These are phyloP conservation scores for Neolamprologus hecqui DNA, from an alignment of 2,113 vertebrate species.

Conservation along the genomic window DNA sequence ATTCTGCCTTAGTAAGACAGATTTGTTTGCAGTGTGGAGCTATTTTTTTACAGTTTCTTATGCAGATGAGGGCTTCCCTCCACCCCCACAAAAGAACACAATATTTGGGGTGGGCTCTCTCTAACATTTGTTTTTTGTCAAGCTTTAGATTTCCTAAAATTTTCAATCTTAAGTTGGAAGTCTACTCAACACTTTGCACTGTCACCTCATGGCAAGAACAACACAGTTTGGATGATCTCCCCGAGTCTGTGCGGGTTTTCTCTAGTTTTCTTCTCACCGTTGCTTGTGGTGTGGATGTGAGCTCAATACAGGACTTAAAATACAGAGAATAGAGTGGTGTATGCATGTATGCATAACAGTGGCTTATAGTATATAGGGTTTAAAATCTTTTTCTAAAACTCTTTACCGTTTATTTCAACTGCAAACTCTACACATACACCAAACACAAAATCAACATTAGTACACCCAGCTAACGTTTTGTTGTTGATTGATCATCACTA, in stretches of 20 bases:
- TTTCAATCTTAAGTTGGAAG: neutral
- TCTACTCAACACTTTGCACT: neutral
- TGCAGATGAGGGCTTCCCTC: neutral
- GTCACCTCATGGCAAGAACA: neutral
- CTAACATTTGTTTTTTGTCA: neutral
- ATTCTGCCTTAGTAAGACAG: neutral
- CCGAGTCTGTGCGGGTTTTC: neutral
- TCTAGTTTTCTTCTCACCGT: neutral
- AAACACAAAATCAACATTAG: neutral
- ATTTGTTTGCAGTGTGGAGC: neutral
- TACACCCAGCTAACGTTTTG: neutral
- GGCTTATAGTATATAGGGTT: neutral
- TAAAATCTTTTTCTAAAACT: neutral
- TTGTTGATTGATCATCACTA: neutral
- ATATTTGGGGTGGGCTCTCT: neutral
- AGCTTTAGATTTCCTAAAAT: neutral
- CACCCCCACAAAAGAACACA: neutral
- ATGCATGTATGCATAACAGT: neutral
- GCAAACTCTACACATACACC: neutral
- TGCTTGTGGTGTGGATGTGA: neutral
- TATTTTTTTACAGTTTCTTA: neutral
- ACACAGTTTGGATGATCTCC: neutral
- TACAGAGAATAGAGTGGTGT: neutral
- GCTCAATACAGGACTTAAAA: neutral
- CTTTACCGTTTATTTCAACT: neutral